A percentile compares a stretch with the other conserved stretches of the same genome.
Evolutionary conservation across 2,113 vertebrate genomes (phyloP).

Genomic region (Dasyprocta punctata): DNA sequence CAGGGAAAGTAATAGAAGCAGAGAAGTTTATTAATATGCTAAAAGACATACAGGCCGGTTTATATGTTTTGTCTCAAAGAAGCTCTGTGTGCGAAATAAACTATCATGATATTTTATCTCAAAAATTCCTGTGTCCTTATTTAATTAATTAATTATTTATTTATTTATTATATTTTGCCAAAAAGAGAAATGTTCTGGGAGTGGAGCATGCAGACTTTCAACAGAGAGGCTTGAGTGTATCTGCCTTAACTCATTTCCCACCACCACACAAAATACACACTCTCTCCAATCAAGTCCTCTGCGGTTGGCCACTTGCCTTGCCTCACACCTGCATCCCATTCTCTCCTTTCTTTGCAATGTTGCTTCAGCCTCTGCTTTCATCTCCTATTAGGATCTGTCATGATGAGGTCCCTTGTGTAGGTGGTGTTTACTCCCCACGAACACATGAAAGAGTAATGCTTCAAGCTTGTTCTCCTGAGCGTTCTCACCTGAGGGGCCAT

Average conservation of each 20-base stretch:
- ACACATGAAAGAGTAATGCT: too few species aligned
- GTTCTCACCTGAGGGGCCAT: conserved; percentile 1
- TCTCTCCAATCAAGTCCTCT: background rate
- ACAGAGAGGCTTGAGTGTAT: background rate
- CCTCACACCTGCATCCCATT: background rate
- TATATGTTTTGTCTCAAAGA: background rate
- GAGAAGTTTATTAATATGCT: background rate
- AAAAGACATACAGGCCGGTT: too few species aligned
- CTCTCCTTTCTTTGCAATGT: background rate
- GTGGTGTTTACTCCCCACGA: background rate
- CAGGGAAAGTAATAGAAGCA: background rate
- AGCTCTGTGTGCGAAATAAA: background rate
- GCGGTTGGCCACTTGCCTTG: background rate
- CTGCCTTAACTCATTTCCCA: background rate
- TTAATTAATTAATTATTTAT: too few species aligned
- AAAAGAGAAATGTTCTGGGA: background rate
- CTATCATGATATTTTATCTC: background rate
- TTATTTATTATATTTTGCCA: background rate
- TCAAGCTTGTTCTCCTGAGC: background rate
- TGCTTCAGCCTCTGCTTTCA: too few species aligned
- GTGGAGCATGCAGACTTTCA: background rate
- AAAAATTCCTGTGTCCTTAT: background rate
- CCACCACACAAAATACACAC: background rate
- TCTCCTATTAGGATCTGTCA: background rate
- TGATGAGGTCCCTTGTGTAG: background rate